Percentiles rank a stretch among this genome's conserved stretches.
Conservation (phyloP, 2,797 vertebrate species). For the Loriculus beryllinus region DNA sequence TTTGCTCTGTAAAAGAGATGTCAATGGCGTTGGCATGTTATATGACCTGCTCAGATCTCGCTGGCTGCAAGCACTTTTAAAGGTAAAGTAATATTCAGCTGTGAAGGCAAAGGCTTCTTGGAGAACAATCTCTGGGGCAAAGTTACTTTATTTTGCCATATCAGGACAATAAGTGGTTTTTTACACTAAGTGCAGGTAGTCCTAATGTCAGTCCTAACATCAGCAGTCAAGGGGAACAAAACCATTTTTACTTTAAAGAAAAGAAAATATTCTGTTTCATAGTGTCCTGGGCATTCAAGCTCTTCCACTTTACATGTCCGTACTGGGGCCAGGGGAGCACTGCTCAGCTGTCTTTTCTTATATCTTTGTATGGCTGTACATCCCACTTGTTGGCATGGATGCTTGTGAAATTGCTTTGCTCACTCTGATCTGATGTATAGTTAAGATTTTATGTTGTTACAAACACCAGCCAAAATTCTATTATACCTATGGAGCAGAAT, state of each 20-base stretch:
- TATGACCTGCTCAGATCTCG: constrained; percentile 84
- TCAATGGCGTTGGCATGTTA: constrained; percentile 82
- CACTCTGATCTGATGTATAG: neutral
- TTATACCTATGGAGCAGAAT: neutral
- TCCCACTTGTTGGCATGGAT: neutral
- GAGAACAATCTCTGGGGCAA: neutral
- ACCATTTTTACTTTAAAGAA: neutral
- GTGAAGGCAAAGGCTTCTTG: neutral
- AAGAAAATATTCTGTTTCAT: neutral
- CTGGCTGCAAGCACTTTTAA: constrained; percentile 92
- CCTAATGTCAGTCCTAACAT: neutral
- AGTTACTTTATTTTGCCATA: neutral
- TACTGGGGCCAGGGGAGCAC: neutral
- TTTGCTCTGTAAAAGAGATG: constrained; percentile 80
- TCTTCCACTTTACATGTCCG: fast-evolving
- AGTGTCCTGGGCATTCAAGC: neutral
- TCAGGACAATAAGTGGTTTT: neutral
- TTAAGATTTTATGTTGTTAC: neutral
- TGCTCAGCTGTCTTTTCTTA: neutral
- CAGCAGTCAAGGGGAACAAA: neutral
- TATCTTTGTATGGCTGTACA: neutral
- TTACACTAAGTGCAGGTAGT: neutral
- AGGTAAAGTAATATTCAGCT: constrained; percentile 71
- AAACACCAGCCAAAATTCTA: neutral
- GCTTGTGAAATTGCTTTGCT: neutral